Percentiles rank a stretch among this genome's conserved stretches.
phyloP scores from a whole-genome alignment of 2,797 vertebrate species.

The Sphenodon punctatus region DNA sequence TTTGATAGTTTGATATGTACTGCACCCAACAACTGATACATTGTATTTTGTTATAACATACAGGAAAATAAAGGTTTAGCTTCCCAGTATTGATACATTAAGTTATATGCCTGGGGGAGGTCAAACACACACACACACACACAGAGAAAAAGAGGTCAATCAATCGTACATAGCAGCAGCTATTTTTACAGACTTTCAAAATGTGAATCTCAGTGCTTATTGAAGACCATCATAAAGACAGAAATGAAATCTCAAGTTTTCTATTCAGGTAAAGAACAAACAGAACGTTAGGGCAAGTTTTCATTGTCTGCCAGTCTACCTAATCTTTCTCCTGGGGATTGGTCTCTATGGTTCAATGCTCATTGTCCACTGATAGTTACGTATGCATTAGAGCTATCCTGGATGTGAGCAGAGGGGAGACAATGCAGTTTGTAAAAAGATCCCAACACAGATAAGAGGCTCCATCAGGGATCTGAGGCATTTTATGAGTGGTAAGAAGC shows the following conservation, averaged over 20 bases:
- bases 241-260: neutral
- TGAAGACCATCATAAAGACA: neutral
- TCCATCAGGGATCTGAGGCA: too few relatives aligned
- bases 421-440: too few relatives aligned
- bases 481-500: too few relatives aligned
- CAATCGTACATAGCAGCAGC: slow-evolving; percentile 26
- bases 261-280: neutral
- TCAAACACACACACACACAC: neutral
- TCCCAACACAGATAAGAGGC: too few relatives aligned
- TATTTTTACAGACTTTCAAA: slow-evolving; percentile 14
- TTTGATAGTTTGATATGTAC: neutral
- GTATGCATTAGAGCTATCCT: too few relatives aligned
- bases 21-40: neutral
- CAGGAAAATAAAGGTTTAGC: slow-evolving; percentile 3
- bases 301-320: neutral
- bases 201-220: neutral
- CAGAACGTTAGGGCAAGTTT: neutral
- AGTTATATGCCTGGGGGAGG: slow-evolving; percentile 8
- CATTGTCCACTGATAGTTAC: too few relatives aligned
- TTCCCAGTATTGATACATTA: neutral
- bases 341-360: too few relatives aligned
- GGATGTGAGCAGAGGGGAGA: too few relatives aligned
- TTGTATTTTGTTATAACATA: neutral
- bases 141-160: neutral
- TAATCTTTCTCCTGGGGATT: too few relatives aligned